Percentiles rank a stretch among this genome's conserved stretches.
phyloP scores from a whole-genome alignment of 2,113 vertebrate species.

The Corynorhinus townsendii region DNA sequence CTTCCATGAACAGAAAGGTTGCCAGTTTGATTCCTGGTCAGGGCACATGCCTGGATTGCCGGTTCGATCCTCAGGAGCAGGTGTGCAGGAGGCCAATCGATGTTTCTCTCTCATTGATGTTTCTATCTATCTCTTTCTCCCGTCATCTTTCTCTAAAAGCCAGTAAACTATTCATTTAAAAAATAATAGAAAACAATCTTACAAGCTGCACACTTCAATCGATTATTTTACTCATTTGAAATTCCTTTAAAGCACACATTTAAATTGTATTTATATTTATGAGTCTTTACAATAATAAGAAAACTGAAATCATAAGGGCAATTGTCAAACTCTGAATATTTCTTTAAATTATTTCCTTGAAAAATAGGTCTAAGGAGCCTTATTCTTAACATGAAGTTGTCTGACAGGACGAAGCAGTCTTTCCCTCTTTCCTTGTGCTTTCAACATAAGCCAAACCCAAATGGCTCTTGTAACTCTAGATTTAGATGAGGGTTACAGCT shows the following conservation, averaged over 20 bases:
- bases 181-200: neutral
- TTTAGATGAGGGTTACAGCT: neutral
- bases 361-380: neutral
- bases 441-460: neutral
- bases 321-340: neutral
- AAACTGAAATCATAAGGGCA: neutral
- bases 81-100: no score
- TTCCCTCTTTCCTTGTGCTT: neutral
- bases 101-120: no score
- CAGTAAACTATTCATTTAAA: neutral
- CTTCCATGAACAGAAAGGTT: no score
- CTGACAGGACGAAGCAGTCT: neutral
- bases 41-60: no score
- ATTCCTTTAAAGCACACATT: neutral
- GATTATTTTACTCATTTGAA: neutral
- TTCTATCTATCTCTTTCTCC: no score
- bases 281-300: neutral
- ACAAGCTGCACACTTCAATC: neutral
- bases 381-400: neutral
- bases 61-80: no score
- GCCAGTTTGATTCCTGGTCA: no score
- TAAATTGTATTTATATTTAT: neutral
- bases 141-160: no score
- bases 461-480: neutral
- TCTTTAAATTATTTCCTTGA: neutral